Evolutionary conservation across 2,888 invertebrate species (phyloP), one percentile per base, ranked within the genome.

Genomic region (Drosophila borealis): DNA sequence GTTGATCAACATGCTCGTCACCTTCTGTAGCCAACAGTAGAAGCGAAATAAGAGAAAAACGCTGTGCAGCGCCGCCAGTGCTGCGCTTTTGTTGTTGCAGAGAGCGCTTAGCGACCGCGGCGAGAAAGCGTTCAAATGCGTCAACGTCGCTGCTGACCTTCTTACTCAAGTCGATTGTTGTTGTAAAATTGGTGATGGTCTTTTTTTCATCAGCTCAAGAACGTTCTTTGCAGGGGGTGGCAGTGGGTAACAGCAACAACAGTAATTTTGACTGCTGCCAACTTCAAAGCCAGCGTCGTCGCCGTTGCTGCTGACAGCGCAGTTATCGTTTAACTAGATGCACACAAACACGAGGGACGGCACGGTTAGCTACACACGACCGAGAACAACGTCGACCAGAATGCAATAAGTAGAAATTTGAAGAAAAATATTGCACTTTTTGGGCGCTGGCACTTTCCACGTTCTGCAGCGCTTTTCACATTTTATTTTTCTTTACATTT

Each of bases 1-100:
- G 33, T 84, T 84, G 66, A 84, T 78, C 80, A 86, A 80, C 88
- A 88, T 84, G 70, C 67, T 83, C 55, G 80, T 68, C 55, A 78
- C 73, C 60, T 70, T 82, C 65, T 70, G 42, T 64, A 86, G 67
- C 77, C 79, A 79, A 62, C 70, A 85, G 82, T 74, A 76, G 56
- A 77, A 74, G 59, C 77, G 82, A 78, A 81, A 79, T 45, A 83
- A 88, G 65, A 82, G 66, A 63, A 88, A 84, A 37, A 73, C 78
- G 46, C 83, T 80, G 46, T 78, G 78, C 84, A 83, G 60, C 61
- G 86, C 70, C 68, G 72, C 75, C 85, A 70, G 67, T 68, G 74
- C 62, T 71, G 66, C 72, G 44, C 39, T 74, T 61, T 46, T 59
- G 44, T 54, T 46, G 46, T 42, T 17, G 48, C 39, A 46, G 60